Conservation (phyloP, 1,140 invertebrate species). For the Mylabris phalerata region DNA sequence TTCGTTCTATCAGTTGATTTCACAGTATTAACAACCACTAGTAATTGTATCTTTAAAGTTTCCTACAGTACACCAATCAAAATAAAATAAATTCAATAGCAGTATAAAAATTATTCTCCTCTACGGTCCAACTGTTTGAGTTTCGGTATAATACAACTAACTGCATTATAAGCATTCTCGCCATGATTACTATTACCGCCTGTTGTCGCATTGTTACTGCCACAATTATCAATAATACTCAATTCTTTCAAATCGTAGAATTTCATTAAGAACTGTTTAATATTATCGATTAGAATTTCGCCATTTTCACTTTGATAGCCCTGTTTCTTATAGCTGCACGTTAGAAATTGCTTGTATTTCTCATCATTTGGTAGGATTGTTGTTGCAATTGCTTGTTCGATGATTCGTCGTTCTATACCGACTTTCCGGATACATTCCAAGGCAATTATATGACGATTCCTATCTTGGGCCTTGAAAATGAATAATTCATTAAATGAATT, state of each 20-base stretch:
- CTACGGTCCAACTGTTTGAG: no score
- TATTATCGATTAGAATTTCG: slow-evolving; percentile 18
- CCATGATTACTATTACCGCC: neutral
- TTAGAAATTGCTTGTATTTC: slow-evolving; percentile 26
- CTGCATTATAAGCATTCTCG: slow-evolving; percentile 1
- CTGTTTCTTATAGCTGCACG: slow-evolving; percentile 31
- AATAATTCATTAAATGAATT: neutral
- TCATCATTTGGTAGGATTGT: slow-evolving; percentile 11
- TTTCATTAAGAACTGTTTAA: slow-evolving; percentile 10
- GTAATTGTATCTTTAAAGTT: no score
- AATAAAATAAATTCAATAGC: no score
- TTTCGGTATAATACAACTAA: neutral
- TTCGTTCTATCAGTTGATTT: no score
- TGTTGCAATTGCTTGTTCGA: slow-evolving; percentile 9
- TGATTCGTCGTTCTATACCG: slow-evolving; percentile 14
- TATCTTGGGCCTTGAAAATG: neutral
- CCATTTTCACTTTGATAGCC: slow-evolving; percentile 24
- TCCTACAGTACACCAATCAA: no score
- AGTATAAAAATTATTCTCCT: no score
- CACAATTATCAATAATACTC: neutral
- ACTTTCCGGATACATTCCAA: slow-evolving; percentile 19
- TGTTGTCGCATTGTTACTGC: neutral
- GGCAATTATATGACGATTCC: slow-evolving; percentile 7
- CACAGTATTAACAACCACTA: no score
- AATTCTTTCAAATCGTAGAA: neutral